A percentile compares a stretch with the other conserved stretches of the same genome.
phyloP scores from a whole-genome alignment of 2,797 vertebrate genomes.

The Sebastes nivosus region DNA sequence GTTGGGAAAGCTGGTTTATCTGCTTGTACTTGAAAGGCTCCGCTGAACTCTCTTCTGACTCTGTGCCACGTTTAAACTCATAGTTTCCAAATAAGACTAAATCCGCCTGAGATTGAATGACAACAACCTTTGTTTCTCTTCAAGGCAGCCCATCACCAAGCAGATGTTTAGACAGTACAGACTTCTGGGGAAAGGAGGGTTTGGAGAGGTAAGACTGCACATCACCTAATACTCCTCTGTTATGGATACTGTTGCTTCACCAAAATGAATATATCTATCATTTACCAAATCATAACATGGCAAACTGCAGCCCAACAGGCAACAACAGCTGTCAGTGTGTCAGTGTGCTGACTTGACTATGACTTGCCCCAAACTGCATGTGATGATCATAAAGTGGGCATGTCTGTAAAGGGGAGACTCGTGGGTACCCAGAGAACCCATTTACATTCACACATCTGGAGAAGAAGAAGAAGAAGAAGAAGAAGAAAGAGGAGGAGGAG shows the following conservation, averaged over 20 bases:
- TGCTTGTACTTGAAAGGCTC: neutral
- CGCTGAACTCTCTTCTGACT: neutral
- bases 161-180: slow-evolving; percentile 86
- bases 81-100: too few species aligned
- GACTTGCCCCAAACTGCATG: too few species aligned
- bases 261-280: neutral
- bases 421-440: too few species aligned
- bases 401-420: too few species aligned
- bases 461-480: too few species aligned
- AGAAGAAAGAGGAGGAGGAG: too few species aligned
- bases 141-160: slow-evolving; percentile 84
- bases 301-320: too few species aligned
- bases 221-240: neutral
- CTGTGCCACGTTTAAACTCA: neutral
- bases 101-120: neutral
- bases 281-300: too few species aligned
- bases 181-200: slow-evolving; percentile 89
- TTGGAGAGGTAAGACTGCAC: slow-evolving; percentile 86
- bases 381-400: too few species aligned
- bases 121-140: slow-evolving; percentile 18
- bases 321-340: too few species aligned
- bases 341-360: too few species aligned
- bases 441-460: too few species aligned
- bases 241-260: neutral
- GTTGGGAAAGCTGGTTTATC: slow-evolving; percentile 12